Conservation (phyloP, 2,113 vertebrate species). For the Gallinago paraguaiae region DNA sequence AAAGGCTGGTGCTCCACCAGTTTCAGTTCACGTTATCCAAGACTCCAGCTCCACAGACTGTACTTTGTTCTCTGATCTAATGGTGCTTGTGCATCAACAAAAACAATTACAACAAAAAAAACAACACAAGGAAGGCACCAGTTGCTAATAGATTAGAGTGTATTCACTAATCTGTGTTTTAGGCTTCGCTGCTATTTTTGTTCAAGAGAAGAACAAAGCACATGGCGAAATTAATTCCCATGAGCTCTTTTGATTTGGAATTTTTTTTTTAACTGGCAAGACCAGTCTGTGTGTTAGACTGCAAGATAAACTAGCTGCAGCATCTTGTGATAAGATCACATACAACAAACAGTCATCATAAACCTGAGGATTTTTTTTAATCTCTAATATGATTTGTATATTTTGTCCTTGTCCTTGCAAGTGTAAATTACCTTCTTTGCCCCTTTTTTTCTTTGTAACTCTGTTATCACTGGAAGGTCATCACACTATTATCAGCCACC, state of each 20-base stretch:
- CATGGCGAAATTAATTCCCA: neutral
- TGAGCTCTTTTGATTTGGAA: neutral
- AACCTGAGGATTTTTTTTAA: neutral
- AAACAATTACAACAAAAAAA: neutral
- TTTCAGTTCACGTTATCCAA: fast-evolving
- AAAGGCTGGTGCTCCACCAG: neutral
- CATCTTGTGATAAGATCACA: neutral
- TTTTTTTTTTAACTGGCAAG: neutral
- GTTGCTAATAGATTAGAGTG: neutral
- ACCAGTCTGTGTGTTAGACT: neutral
- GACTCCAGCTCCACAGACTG: neutral
- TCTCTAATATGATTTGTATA: slow-evolving; percentile 3
- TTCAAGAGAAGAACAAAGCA: neutral
- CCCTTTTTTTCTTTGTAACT: neutral
- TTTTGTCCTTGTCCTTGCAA: slow-evolving; percentile 13
- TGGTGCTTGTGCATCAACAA: neutral
- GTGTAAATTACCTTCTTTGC: neutral
- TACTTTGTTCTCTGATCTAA: neutral
- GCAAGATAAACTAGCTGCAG: neutral
- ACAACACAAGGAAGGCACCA: neutral
- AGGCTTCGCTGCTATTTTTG: neutral
- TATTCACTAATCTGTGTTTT: neutral
- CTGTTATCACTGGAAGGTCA: neutral
- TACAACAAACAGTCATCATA: neutral
- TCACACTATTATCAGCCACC: neutral